A percentile compares a stretch with the other conserved stretches of the same genome.
Evolutionary conservation across 2,888 invertebrate species (phyloP).

Genomic region (Sicus ferrugineus): DNA sequence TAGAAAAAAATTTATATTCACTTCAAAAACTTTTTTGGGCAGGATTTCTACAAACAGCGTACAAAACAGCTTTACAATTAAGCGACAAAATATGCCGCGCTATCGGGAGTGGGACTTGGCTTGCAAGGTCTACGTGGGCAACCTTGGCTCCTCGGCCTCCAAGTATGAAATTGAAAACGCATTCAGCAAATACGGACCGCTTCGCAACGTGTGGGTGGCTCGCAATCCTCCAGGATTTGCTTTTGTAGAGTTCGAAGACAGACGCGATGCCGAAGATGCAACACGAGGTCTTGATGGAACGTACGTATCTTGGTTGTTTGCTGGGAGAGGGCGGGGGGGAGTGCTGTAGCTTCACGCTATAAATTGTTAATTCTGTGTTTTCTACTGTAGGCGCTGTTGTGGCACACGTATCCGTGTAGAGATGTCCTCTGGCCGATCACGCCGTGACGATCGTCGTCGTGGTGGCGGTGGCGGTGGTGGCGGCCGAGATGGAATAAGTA

Average conservation of each 20-base stretch:
- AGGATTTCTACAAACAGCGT: too few species aligned
- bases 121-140: conserved; percentile 90
- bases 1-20: not conserved
- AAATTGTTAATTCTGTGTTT: conserved; percentile 3
- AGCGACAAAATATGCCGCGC: conserved; percentile 57
- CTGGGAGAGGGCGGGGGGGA: too few species aligned
- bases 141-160: conserved; percentile 85
- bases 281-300: conserved; percentile 81
- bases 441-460: conserved; percentile 72
- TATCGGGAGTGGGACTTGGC: conserved; percentile 81
- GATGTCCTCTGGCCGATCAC: conserved; percentile 88
- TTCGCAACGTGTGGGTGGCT: conserved; percentile 91
- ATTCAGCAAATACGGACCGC: conserved; percentile 83
- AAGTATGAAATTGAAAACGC: conserved; percentile 86
- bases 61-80: conserved; percentile 24
- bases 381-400: conserved; percentile 76
- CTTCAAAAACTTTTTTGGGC: too few species aligned
- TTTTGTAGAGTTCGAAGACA: conserved; percentile 87
- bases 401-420: conserved; percentile 90
- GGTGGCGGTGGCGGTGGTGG: conserved; percentile 58
- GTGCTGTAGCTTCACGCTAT: conserved; percentile 50
- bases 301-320: conserved; percentile 69
- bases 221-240: conserved; percentile 90
- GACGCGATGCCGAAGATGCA: conserved; percentile 85
- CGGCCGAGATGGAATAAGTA: conserved; percentile 50